Percentiles rank a stretch among this genome's conserved stretches.
phyloP scores from a whole-genome alignment of 2,888 invertebrate genomes.

The Patella pellucida region DNA sequence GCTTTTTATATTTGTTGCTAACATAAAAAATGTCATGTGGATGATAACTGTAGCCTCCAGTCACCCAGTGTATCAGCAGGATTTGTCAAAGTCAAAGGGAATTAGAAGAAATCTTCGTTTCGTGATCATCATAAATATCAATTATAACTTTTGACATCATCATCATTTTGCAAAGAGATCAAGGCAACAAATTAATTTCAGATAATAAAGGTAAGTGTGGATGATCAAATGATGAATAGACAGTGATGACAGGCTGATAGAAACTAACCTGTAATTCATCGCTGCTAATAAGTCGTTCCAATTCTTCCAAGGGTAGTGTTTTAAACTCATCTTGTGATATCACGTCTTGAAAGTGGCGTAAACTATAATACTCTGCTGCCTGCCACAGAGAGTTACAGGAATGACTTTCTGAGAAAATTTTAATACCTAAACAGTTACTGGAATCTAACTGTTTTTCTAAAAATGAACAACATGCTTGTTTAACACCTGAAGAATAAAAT shows the following conservation, averaged over 20 bases:
- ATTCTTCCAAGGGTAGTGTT: conserved; percentile 58
- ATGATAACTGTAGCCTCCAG: not conserved
- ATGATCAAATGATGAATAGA: no score
- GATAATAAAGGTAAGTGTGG: no score
- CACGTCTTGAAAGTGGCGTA: conserved; percentile 64
- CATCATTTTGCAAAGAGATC: no score
- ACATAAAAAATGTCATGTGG: no score
- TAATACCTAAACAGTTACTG: conserved; percentile 69
- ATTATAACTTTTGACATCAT: no score
- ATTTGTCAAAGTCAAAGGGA: not conserved
- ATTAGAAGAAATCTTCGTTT: no score
- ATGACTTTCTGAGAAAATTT: conserved; percentile 70
- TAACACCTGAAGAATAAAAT: conserved; percentile 58
- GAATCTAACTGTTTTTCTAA: conserved; percentile 68
- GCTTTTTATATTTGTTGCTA: no score
- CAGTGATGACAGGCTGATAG: no score
- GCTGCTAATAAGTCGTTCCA: conserved; percentile 61
- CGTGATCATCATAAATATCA: no score
- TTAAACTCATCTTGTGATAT: conserved; percentile 65
- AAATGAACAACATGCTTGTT: conserved; percentile 68
- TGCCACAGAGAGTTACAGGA: conserved; percentile 57
- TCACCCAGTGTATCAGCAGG: not conserved
- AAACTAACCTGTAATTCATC: conserved; percentile 66
- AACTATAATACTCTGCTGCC: conserved; percentile 62
- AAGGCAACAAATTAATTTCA: no score